These are phyloP conservation scores for Macrophya annulata DNA, from an alignment of 2,888 invertebrate genomes.

Conservation along the genomic window DNA sequence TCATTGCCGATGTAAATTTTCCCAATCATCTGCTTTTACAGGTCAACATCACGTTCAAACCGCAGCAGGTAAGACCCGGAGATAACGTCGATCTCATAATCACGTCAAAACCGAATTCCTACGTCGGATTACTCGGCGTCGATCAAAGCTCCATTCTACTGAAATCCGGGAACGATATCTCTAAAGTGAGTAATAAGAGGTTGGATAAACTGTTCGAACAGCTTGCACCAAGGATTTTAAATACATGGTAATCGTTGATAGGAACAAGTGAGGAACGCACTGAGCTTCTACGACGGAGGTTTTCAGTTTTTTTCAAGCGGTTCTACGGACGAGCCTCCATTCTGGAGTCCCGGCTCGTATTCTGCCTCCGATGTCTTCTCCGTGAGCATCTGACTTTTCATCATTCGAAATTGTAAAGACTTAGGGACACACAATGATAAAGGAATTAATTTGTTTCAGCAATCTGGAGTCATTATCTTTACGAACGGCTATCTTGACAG, in stretches of 20 bases:
- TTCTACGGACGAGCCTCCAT: constrained; percentile 74
- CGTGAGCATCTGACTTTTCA: constrained; percentile 76
- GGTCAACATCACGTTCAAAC: constrained; percentile 86
- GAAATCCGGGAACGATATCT: constrained; percentile 87
- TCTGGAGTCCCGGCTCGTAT: constrained; percentile 84
- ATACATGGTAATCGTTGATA: constrained; percentile 64
- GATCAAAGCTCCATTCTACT: constrained; percentile 91
- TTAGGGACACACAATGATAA: constrained; percentile 13
- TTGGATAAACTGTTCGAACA: not conserved
- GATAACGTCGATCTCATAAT: constrained; percentile 89
- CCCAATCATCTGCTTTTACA: constrained; percentile 68
- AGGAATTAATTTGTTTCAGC: constrained; percentile 81
- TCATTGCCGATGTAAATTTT: not conserved
- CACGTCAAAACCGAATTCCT: constrained; percentile 91
- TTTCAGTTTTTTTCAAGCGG: constrained; percentile 80
- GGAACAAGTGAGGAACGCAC: constrained; percentile 83
- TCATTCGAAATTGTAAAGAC: constrained; percentile 67
- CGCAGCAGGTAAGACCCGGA: constrained; percentile 87
- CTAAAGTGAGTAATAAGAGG: constrained; percentile 76
- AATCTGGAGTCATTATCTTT: constrained; percentile 88
- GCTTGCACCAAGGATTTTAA: not conserved
- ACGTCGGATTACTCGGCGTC: constrained; percentile 92
- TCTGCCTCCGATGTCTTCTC: constrained; percentile 84
- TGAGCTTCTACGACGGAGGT: constrained; percentile 84
- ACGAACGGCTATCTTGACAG: constrained; percentile 88